Evolutionary conservation across 2,113 vertebrate species (phyloP), one percentile per base, ranked within the genome.

Genomic region (Gila orcuttii): DNA sequence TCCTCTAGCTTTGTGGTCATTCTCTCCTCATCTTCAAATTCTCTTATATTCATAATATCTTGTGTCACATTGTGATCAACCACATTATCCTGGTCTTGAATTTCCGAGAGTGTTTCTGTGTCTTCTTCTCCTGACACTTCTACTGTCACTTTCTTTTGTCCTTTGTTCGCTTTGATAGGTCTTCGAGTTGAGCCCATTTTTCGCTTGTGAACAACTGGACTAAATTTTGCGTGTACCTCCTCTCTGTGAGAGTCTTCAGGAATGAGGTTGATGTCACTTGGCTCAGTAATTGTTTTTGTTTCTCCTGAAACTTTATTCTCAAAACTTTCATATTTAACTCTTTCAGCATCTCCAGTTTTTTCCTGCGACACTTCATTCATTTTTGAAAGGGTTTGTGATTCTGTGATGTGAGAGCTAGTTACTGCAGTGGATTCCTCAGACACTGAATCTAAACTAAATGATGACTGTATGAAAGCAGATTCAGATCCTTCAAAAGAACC

Each of bases 141-240:
- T 19, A 42, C 36, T 25, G 6, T 31, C 25, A 6, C 12, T 28
- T 75, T 78, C 10, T 15, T 50, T 78, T 68, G 21, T 52, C 25
- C 73, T 79, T 57, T 77, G 12, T 76, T 50, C 9, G 28, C 83
- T 77, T n/a, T 47, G 13, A 66, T 66, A 31, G 57, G 28, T 59
- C 52, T 79, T 2, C 76, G 76, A 57, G 76, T 79, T 55, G 76
- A 79, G 9, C 76, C 76, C 76, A 79, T 59, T 66, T 81, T 81
- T 66, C 42, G 3, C 42, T 66, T 81, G 0, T 81, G 39, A 47
- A 47, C 59, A 64, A 28, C 25, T 28, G 60, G 4, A 50, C 1
- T 81, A 0, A 25, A 28, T 81, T 81, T 31, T 31, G 39, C 0
- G 13, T 66, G 23, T 19, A 1, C 15, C 60, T 31, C 15, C 7